Evolutionary conservation across 2,113 vertebrate genomes (phyloP).

Genomic region (Solenodon paradoxus): DNA sequence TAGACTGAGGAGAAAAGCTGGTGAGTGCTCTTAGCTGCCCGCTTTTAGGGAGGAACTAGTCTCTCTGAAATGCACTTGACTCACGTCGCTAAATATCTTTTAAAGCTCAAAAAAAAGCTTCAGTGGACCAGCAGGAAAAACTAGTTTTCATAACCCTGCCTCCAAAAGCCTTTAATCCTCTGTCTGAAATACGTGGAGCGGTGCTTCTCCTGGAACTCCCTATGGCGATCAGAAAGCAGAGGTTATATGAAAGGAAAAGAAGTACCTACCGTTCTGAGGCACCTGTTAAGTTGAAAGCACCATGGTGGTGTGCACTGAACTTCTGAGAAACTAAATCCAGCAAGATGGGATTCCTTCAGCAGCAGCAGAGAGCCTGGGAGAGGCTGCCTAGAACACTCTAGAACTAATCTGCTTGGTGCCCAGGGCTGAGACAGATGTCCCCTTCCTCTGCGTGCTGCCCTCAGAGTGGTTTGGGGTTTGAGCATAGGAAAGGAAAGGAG

Average conservation of each 20-base stretch:
- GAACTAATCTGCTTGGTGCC: neutral
- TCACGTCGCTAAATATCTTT: slow-evolving; percentile 45
- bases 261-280: neutral
- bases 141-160: slow-evolving; percentile 60
- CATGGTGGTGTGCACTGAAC: neutral
- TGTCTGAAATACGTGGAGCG: slow-evolving; percentile 34
- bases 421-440: neutral
- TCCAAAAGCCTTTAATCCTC: slow-evolving; percentile 52
- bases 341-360: neutral
- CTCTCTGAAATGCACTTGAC: slow-evolving; percentile 38
- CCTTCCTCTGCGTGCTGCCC: neutral
- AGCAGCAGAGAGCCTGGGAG: neutral
- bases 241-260: neutral
- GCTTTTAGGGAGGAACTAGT: slow-evolving; percentile 8
- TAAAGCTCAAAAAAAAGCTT: slow-evolving; percentile 40
- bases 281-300: neutral
- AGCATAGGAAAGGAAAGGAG: neutral
- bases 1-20: neutral
- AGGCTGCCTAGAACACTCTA: neutral
- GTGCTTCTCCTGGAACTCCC: neutral
- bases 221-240: neutral
- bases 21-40: neutral
- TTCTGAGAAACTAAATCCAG: neutral
- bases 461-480: neutral
- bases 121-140: slow-evolving; percentile 60